phyloP scores from a whole-genome alignment of 2,797 vertebrate genomes.

The Fratercula arctica region DNA sequence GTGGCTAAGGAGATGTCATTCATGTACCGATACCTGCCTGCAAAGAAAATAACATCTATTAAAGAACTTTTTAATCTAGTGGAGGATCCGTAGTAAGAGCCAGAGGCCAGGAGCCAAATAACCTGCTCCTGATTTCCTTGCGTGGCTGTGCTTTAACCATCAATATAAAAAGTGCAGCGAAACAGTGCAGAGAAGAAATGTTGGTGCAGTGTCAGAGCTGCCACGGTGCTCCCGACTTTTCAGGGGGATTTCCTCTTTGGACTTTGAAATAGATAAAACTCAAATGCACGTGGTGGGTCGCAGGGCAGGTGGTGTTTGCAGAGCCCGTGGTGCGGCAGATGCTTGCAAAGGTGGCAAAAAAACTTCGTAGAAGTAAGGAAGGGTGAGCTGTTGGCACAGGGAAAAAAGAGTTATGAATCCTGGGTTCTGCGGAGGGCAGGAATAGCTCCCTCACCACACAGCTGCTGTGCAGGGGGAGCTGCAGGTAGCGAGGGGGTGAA shows the following conservation, averaged over 20 bases:
- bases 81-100: background rate
- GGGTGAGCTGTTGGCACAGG: background rate
- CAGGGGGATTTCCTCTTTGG: background rate
- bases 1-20: background rate
- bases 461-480: background rate
- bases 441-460: accelerated
- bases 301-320: accelerated
- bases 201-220: background rate
- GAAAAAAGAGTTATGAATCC: background rate
- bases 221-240: background rate
- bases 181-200: background rate
- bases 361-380: background rate
- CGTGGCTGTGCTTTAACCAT: background rate
- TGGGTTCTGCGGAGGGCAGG: background rate
- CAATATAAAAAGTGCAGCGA: background rate
- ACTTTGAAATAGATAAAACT: background rate
- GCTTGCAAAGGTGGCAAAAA: background rate
- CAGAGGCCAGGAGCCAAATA: background rate
- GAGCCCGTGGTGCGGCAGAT: background rate
- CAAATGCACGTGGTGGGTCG: background rate
- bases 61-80: background rate
- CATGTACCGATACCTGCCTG: background rate
- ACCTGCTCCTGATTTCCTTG: background rate
- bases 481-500: accelerated
- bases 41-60: background rate